Conservation (phyloP, 2,797 vertebrate genomes). For the Masticophis lateralis region DNA sequence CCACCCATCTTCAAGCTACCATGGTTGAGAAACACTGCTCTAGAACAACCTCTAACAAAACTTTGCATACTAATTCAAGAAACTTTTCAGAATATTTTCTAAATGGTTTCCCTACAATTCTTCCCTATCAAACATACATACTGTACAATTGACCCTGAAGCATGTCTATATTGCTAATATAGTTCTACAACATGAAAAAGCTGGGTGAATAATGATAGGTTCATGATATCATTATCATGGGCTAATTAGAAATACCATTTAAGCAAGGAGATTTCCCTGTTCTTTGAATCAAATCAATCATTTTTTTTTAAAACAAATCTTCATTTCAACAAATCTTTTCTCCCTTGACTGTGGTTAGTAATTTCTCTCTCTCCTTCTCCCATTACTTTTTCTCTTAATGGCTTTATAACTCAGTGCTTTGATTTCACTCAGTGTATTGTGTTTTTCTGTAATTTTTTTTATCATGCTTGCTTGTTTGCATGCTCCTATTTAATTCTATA, state of each 20-base stretch:
- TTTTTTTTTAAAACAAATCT: neutral
- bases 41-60: neutral
- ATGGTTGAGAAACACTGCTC: too few species aligned
- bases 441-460: constrained; percentile 26
- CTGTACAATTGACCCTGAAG: neutral
- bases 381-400: constrained; percentile 21
- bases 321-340: constrained; percentile 12
- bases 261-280: constrained; percentile 5
- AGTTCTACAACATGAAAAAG: neutral
- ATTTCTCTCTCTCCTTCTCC: constrained; percentile 8
- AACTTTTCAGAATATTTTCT: neutral
- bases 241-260: constrained; percentile 30
- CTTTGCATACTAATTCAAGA: neutral
- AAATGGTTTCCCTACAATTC: neutral
- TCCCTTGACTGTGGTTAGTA: constrained; percentile 15
- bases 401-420: constrained; percentile 21
- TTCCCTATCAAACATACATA: neutral
- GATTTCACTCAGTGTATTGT: constrained; percentile 22
- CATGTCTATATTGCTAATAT: neutral
- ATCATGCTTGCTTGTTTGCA: constrained; percentile 17
- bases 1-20: too few species aligned
- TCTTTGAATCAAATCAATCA: neutral
- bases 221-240: constrained; percentile 8
- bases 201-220: neutral
- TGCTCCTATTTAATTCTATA: constrained; percentile 32